Percentiles rank a stretch among this genome's conserved stretches.
phyloP scores from a whole-genome alignment of 2,888 invertebrate genomes.

The Clistopyga incitator region DNA sequence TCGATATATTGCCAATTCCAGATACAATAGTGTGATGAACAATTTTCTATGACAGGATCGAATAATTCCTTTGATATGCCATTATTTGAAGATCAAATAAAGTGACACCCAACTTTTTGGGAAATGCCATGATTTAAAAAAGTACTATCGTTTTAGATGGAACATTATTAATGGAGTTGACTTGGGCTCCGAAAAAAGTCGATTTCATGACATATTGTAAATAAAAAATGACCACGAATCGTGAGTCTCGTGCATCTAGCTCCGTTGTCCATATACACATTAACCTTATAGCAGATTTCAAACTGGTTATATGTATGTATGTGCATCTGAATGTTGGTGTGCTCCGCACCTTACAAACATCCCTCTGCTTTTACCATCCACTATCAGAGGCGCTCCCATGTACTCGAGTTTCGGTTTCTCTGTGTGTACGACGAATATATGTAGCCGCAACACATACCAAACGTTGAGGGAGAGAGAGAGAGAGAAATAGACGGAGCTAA shows the following conservation, averaged over 20 bases:
- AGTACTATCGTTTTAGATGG: too few species aligned
- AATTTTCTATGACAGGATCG: too few species aligned
- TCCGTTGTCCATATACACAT: conserved; percentile 34
- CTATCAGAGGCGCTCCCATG: conserved; percentile 53
- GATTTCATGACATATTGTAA: not conserved
- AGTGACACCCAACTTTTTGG: too few species aligned
- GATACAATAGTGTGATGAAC: too few species aligned
- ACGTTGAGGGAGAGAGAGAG: conserved; percentile 21
- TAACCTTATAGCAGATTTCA: conserved; percentile 37
- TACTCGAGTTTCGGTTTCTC: conserved; percentile 67
- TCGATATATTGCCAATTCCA: too few species aligned
- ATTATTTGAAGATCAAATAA: too few species aligned
- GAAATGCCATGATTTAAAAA: too few species aligned
- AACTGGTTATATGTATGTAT: conserved; percentile 13
- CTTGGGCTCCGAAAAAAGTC: not conserved
- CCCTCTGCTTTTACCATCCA: conserved; percentile 56
- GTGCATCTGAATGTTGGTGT: conserved; percentile 38
- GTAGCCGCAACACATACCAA: conserved; percentile 77
- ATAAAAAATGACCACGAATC: not conserved
- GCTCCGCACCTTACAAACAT: conserved; percentile 70
- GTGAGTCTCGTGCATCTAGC: not conserved
- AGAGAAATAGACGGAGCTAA: not conserved
- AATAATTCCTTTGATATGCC: too few species aligned
- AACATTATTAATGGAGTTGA: not conserved
- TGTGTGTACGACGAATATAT: conserved; percentile 76